phyloP scores from a whole-genome alignment of 2,113 vertebrate species.

The Hippopotamus amphibius region DNA sequence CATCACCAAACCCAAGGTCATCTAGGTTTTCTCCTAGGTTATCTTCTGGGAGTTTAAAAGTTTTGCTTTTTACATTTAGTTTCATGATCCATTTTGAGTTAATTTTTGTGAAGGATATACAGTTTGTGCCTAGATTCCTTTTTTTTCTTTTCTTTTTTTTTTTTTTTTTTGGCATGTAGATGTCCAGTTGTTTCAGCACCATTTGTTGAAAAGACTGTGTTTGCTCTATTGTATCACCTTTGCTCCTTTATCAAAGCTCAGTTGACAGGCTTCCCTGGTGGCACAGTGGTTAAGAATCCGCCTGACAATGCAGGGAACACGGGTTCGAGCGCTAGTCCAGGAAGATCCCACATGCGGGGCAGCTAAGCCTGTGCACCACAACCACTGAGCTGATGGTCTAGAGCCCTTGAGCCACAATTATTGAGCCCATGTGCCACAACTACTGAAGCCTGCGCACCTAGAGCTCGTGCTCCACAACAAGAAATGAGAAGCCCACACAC shows the following conservation, averaged over 20 bases:
- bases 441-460: too few species aligned
- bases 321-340: too few species aligned
- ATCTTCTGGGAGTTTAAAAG: neutral
- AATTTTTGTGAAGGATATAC: neutral
- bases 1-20: neutral
- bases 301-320: too few species aligned
- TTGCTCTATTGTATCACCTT: neutral
- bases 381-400: too few species aligned
- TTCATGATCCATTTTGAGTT: neutral
- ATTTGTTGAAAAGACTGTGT: neutral
- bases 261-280: too few species aligned
- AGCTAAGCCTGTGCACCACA: too few species aligned
- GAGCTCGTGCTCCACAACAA: too few species aligned
- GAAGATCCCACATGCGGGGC: too few species aligned
- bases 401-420: too few species aligned
- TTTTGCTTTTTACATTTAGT: neutral
- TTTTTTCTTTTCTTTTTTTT: neutral
- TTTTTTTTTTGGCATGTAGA: neutral
- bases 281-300: too few species aligned
- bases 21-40: neutral
- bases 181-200: neutral
- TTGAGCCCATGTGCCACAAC: too few species aligned
- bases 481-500: too few species aligned
- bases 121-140: neutral
- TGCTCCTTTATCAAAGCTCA: neutral